Base-by-base conservation (phyloP, 2,888 invertebrate genomes). In the Rhagium mordax region DNA sequence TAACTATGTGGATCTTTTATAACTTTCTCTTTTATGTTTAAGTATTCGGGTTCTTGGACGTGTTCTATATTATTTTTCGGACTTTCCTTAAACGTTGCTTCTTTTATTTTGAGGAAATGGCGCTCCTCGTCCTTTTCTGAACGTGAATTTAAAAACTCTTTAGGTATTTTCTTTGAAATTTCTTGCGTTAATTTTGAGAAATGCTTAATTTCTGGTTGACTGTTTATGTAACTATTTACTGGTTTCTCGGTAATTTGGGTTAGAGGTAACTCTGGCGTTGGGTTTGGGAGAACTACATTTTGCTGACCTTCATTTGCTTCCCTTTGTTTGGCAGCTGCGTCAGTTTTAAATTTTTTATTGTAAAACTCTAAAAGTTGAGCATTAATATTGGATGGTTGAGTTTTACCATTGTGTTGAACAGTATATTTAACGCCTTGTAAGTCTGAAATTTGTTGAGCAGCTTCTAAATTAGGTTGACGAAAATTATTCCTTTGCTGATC, bases 301-400 rank as follows among this genome's bases (percentile, higher is more conserved):
- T 61, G 69, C 16, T 65, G 62, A 27, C n/a, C 60, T 33, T 20
- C 13, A 13, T 72, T 60, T 18, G 67, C 72, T 67, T 74, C 65
- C 15, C 70, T 41, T 57, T 75, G 55, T 53, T 77, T 74, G 15
- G 49, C 49, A 10, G 61, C 74, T 1, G 84, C 85, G 68, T 85
- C 84, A 20, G 77, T 73, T 10, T 77, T 66, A 65, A 84, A 84
- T 74, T 84, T 84, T 55, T 81, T 79, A 24, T 74, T 76, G 68
- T 80, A 84, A 74, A 80, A 84, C n/a, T 81, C 76, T n/a, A 83
- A 67, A n/a, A 84, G 47, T 7, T 80, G 75, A 8, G 71, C 71
- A 57, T 67, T 55, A 41, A 67, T 47, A 41, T 41, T 41, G 15
- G 8, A 24, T 57, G 67, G 65, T 13, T 27, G 18, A 16, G 18